Base-by-base conservation (phyloP, 2,888 invertebrate species). In the Tetanocera ferruginea region DNA sequence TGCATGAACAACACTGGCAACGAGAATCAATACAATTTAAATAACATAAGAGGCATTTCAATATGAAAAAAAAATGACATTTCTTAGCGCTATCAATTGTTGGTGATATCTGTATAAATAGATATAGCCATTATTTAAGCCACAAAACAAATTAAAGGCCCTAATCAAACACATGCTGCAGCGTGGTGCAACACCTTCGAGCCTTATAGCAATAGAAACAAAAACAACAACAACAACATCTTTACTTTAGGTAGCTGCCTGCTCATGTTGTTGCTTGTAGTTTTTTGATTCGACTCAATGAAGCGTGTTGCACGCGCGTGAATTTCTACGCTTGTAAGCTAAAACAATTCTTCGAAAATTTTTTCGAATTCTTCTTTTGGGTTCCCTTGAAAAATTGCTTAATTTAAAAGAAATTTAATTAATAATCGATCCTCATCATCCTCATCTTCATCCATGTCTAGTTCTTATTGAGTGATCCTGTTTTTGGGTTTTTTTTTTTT, bases 141-240 rank as follows among this genome's bases (percentile, higher is more conserved):
- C 11, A 43, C 14, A 49, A 62, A 72, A 67, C 64, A 52, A 51
- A 64, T 74, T 72, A 51, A 72, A 14, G 57, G 60, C 62, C 60
- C 70, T 43, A 60, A 79, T 79, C 79, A 55, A 77, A 77, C 79
- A 79, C 64, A 79, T 79, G 79, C 79, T 67, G 71, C 62, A 75
- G 71, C 64, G 71, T 37, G 23, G 51, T 69, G 55, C 74, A 70
- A 75, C 77, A 75, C 73, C 77, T 79, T 75, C 62, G 62, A 11
- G 57, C 57, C 60, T 25, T 25, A n/a, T 17, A 17, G 5, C 37
- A 37, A 43, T 23, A 6, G 4, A 14, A 28, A 8, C 31, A 14
- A 4, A 14, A 6, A 9, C 17, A 9, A 23, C 17, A 2, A 23
- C 57, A 28, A 60, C 14, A 23, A 9, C 9, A 60, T 19, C 57